Evolutionary conservation across 1,140 invertebrate species (phyloP).

Genomic region (Diprion similis): DNA sequence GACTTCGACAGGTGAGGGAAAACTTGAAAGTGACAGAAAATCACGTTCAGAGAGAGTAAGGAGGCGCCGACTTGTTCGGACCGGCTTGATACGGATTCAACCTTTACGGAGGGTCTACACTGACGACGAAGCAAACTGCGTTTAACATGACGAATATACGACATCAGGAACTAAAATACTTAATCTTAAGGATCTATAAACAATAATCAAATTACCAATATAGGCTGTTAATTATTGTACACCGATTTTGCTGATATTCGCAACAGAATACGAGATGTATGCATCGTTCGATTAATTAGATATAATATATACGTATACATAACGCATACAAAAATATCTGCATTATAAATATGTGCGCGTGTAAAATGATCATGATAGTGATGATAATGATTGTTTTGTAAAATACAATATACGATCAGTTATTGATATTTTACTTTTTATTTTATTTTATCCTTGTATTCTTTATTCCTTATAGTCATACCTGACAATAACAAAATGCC

Average conservation of each 20-base stretch:
- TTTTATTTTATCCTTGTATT: background rate
- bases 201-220: background rate
- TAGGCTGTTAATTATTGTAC: conserved; percentile 14
- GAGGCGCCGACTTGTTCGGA: too few relatives aligned
- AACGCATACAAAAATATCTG: too few relatives aligned
- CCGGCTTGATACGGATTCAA: too few relatives aligned
- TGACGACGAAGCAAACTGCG: background rate
- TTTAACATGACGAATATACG: conserved; percentile 1
- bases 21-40: background rate
- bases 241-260: background rate
- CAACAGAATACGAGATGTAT: too few relatives aligned
- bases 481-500: background rate
- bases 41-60: background rate
- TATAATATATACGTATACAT: too few relatives aligned
- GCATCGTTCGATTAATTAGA: too few relatives aligned
- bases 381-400: too few relatives aligned
- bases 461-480: background rate
- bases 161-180: conserved; percentile 1
- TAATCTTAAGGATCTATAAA: background rate
- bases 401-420: too few relatives aligned
- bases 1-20: conserved; percentile 1
- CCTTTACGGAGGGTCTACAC: too few relatives aligned
- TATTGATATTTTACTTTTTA: too few relatives aligned
- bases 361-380: too few relatives aligned
- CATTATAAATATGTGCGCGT: too few relatives aligned